Evolutionary conservation across 2,888 invertebrate genomes (phyloP).

Genomic region (Parapristionchus giblindavisi): DNA sequence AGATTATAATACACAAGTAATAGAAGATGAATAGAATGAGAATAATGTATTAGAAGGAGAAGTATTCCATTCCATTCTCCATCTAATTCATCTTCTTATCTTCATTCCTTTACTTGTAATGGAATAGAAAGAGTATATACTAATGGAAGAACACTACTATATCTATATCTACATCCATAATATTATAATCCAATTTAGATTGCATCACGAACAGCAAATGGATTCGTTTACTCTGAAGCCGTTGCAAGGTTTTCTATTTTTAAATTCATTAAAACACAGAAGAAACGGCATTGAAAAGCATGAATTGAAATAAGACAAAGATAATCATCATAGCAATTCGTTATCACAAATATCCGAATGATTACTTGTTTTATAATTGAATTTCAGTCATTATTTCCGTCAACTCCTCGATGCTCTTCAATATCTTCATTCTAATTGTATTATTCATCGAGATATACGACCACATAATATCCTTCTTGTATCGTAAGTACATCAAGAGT

Average conservation of each 20-base stretch:
- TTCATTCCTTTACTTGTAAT: not conserved
- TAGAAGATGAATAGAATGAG: no score
- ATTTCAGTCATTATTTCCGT: constrained; percentile 93
- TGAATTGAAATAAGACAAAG: not conserved
- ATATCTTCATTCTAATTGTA: constrained; percentile 97
- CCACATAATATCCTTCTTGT: constrained; percentile 96
- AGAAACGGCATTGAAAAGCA: not conserved
- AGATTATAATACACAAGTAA: no score
- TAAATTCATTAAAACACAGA: not conserved
- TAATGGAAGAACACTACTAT: constrained; percentile 77
- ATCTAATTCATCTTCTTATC: no score
- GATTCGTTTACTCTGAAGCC: constrained; percentile 98
- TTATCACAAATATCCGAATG: not conserved
- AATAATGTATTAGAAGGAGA: no score
- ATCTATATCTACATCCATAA: no score
- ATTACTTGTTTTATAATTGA: not conserved
- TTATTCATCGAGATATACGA: constrained; percentile 95
- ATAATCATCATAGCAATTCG: not conserved
- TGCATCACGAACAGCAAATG: constrained; percentile 80
- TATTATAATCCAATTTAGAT: no score
- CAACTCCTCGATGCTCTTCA: constrained; percentile 95
- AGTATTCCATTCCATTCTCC: no score
- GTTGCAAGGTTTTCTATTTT: constrained; percentile 85
- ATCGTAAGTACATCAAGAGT: constrained; percentile 70
- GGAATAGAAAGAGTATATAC: not conserved